Percentiles rank a stretch among this genome's conserved stretches.
Conservation (phyloP, 2,797 vertebrate genomes). For the Botia kubotai region DNA sequence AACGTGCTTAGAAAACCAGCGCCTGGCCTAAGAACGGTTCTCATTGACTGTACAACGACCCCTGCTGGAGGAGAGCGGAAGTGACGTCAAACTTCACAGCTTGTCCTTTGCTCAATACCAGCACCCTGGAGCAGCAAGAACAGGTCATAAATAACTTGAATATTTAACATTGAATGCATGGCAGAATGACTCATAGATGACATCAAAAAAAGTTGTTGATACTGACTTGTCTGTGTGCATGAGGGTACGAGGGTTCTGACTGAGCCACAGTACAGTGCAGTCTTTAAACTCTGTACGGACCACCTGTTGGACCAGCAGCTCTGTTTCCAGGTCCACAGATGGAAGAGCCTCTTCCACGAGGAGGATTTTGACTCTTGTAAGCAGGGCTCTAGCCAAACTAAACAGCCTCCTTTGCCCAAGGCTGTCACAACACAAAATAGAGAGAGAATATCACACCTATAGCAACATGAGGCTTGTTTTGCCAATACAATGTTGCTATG, state of each 20-base stretch:
- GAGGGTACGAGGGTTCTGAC: constrained; percentile 68
- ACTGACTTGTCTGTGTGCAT: constrained; percentile 70
- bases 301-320: constrained; percentile 68
- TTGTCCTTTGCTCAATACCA: constrained; percentile 70
- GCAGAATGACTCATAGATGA: constrained; percentile 11
- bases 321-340: constrained; percentile 70
- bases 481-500: constrained; percentile 13
- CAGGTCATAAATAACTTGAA: constrained; percentile 18
- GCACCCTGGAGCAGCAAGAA: constrained; percentile 65
- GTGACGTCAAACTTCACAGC: constrained; percentile 71
- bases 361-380: constrained; percentile 73
- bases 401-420: constrained; percentile 72
- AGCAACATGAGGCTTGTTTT: constrained; percentile 30
- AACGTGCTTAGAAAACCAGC: too few relatives aligned
- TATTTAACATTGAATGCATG: background rate
- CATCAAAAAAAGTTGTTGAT: background rate
- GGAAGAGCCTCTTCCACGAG: constrained; percentile 73
- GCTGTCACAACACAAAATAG: constrained; percentile 16
- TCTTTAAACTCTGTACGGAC: constrained; percentile 68
- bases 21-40: background rate
- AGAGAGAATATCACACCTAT: constrained; percentile 7
- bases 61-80: constrained; percentile 60
- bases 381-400: constrained; percentile 73
- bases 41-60: constrained; percentile 65
- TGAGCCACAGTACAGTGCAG: constrained; percentile 71